These are phyloP conservation scores for Bimastos eiseni DNA, from an alignment of 2,888 invertebrate genomes.

Conservation along the genomic window DNA sequence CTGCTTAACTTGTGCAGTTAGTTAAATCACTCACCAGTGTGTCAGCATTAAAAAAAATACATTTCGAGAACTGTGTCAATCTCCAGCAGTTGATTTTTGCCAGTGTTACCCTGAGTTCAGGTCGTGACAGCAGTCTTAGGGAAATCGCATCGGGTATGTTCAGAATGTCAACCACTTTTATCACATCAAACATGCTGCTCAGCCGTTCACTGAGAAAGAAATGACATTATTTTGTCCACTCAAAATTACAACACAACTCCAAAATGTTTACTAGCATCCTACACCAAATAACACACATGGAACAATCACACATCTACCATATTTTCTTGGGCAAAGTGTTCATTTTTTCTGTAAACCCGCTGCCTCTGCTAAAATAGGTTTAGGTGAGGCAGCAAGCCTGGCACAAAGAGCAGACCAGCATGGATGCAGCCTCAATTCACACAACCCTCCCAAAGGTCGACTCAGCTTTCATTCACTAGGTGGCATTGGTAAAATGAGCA, in stretches of 20 bases:
- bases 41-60: constrained; percentile 97
- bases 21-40: constrained; percentile 74
- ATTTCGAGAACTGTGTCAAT: constrained; percentile 91
- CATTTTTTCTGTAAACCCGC: too few relatives aligned
- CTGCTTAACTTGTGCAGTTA: neutral
- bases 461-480: too few relatives aligned
- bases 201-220: constrained; percentile 73
- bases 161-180: constrained; percentile 82
- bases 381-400: too few relatives aligned
- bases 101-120: constrained; percentile 95
- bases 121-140: constrained; percentile 83
- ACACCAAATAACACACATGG: too few relatives aligned
- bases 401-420: too few relatives aligned
- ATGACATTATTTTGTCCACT: neutral
- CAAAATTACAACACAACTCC: neutral
- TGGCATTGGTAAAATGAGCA: too few relatives aligned
- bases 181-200: constrained; percentile 71
- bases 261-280: neutral
- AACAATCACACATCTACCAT: too few relatives aligned
- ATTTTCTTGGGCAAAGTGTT: too few relatives aligned
- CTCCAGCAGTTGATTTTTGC: constrained; percentile 99
- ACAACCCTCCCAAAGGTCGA: too few relatives aligned
- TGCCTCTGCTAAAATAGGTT: too few relatives aligned
- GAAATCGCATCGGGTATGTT: constrained; percentile 91
- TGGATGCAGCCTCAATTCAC: too few relatives aligned